A percentile compares a stretch with the other conserved stretches of the same genome.
Evolutionary conservation across 2,888 invertebrate genomes (phyloP).

Genomic region (Mythimna albipuncta): DNA sequence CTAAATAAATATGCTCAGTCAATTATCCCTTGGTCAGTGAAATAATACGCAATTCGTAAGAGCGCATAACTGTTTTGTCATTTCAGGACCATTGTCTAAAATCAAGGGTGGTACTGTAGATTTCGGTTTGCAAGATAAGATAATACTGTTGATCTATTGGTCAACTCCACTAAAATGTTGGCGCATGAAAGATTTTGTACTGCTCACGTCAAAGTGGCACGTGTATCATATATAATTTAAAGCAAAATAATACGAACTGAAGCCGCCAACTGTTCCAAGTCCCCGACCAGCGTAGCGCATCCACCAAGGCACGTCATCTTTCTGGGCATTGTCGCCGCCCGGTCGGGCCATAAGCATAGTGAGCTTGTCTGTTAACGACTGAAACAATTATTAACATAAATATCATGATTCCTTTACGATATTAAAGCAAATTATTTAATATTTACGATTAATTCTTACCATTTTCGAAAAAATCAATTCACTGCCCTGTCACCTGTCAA

Average conservation of each 20-base stretch:
- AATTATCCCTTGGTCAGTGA: slow-evolving; percentile 27
- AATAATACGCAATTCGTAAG: slow-evolving; percentile 45
- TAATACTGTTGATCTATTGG: slow-evolving; percentile 45
- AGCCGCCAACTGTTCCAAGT: slow-evolving; percentile 95
- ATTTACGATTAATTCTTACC: slow-evolving; percentile 80
- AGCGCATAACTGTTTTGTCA: slow-evolving; percentile 41
- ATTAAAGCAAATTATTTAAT: slow-evolving; percentile 58
- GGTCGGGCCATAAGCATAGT: slow-evolving; percentile 95
- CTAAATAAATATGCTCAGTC: slow-evolving; percentile 17
- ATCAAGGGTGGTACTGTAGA: slow-evolving; percentile 53
- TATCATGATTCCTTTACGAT: slow-evolving; percentile 39
- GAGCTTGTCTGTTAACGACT: slow-evolving; percentile 96
- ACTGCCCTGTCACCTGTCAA: slow-evolving; percentile 83
- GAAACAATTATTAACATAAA: slow-evolving; percentile 74
- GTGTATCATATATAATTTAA: slow-evolving; percentile 35
- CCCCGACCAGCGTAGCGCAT: slow-evolving; percentile 96
- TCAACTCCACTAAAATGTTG: slow-evolving; percentile 11
- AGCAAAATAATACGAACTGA: slow-evolving; percentile 92
- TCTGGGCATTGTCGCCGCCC: slow-evolving; percentile 94
- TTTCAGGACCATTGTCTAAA: slow-evolving; percentile 45
- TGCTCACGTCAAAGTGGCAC: slow-evolving; percentile 16
- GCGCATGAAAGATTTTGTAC: slow-evolving; percentile 1
- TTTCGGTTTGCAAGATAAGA: slow-evolving; percentile 55
- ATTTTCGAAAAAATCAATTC: slow-evolving; percentile 89
- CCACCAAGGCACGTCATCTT: slow-evolving; percentile 97